Conservation (phyloP, 2,888 invertebrate genomes). For the Orchesella flavescens region DNA sequence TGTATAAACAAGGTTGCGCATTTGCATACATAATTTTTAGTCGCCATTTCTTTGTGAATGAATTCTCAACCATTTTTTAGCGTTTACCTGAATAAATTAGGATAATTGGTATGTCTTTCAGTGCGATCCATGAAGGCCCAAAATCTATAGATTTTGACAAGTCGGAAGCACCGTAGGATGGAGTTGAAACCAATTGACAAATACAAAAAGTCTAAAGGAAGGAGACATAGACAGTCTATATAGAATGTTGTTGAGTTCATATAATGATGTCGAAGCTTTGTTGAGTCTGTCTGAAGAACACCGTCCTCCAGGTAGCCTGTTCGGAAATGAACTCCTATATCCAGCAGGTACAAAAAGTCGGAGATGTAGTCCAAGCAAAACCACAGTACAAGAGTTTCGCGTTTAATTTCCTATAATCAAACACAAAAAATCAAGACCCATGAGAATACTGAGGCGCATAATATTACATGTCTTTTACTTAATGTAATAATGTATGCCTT, state of each 20-base stretch:
- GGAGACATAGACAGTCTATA: slow-evolving; percentile 97
- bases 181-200: slow-evolving; percentile 96
- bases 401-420: slow-evolving; percentile 74
- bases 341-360: slow-evolving; percentile 95
- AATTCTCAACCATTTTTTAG: too few relatives aligned
- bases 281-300: slow-evolving; percentile 95
- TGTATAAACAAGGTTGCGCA: too few relatives aligned
- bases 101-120: slow-evolving; percentile 98
- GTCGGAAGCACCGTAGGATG: slow-evolving; percentile 79
- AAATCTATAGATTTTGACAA: slow-evolving; percentile 92
- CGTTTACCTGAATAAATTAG: slow-evolving; percentile 88
- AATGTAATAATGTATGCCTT: too few relatives aligned
- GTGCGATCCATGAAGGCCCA: slow-evolving; percentile 99
- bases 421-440: slow-evolving; percentile 7
- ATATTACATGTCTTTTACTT: too few relatives aligned
- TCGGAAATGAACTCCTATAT: slow-evolving; percentile 97
- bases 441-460: background rate
- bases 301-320: slow-evolving; percentile 98
- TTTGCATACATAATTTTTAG: too few relatives aligned
- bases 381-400: slow-evolving; percentile 92
- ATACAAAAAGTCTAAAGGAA: slow-evolving; percentile 98
- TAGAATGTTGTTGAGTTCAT: slow-evolving; percentile 99
- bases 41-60: too few relatives aligned
- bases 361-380: slow-evolving; percentile 97
- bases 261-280: slow-evolving; percentile 94